Evolutionary conservation across 1,140 invertebrate genomes (phyloP).

Genomic region (Saccostrea echinata): DNA sequence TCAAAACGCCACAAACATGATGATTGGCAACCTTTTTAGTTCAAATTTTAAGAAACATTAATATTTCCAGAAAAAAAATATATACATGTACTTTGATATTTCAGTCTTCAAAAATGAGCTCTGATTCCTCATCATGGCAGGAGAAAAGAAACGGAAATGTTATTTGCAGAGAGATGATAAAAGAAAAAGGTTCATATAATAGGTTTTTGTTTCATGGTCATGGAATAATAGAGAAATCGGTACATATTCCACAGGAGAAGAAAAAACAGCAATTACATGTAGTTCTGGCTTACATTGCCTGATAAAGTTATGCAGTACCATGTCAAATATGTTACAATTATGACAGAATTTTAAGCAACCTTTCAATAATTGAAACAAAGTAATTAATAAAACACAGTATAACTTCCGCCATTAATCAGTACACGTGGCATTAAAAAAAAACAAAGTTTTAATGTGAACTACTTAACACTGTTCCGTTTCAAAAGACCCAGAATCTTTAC

Average conservation of each 20-base stretch:
- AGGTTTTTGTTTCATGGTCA: neutral
- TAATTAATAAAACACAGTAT: neutral
- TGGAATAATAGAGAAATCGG: neutral
- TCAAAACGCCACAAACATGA: neutral
- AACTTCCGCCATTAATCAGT: neutral
- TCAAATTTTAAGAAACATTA: neutral
- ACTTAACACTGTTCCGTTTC: neutral
- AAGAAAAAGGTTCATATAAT: neutral
- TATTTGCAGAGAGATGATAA: no score
- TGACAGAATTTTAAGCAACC: neutral
- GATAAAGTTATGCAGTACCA: neutral
- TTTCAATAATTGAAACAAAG: neutral
- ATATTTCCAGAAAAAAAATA: no score
- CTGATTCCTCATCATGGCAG: no score
- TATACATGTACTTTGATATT: no score
- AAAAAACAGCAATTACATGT: neutral
- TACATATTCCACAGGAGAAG: neutral
- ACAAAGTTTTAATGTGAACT: neutral
- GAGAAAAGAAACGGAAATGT: no score
- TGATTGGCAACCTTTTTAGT: neutral
- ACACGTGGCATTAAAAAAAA: neutral
- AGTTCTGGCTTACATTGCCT: neutral
- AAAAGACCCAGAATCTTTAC: neutral
- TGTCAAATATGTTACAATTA: neutral
- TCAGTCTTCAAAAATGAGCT: no score